Evolutionary conservation across 2,888 invertebrate species (phyloP), one percentile per base, ranked within the genome.

Genomic region (Philaethria dido): DNA sequence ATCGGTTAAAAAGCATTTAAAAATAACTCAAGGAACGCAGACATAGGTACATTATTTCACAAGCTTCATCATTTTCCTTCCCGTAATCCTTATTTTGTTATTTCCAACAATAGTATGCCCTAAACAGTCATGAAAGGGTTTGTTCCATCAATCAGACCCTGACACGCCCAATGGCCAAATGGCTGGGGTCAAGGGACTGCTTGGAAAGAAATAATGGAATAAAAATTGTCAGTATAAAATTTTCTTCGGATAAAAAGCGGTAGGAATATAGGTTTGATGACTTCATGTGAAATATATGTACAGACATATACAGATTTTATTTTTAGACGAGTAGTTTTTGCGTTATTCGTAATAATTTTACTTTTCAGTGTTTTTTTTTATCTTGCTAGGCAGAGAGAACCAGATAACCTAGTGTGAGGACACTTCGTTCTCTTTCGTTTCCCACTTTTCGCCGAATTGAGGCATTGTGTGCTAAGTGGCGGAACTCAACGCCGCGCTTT

Each of bases 101-200:
- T 71, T 74, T 66, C 62, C 70, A 68, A 73, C 72, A 70, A 72
- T 73, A 62, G 71, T 62, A 60, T 66, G 66, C 73, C 74, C 73
- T 71, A 72, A 75, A 76, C 72, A 77, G 75, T 72, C 70, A 78
- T 73, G 65, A 73, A 81, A 78, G 78, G 78, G 76, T 78, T 77
- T 71, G 64, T 78, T 78, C 64, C 83, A 87, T 86, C 85, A 81
- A 86, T 87, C 87, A 85, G 75, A n/a, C 33, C 66, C 69, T 73
- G 85, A 81, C 84, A 79, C 72, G 71, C 75, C 75, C 78, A 78
- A 76, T 78, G 75, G 78, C 65, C 73, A 69, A 75, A 75, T 76
- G 79, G 78, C n/a, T 80, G 78, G 74, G 77, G 76, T 75, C 75
- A 82, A 72, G 72, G 78, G 78, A 74, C 73, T 79, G 75, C 76